These are phyloP conservation scores for Ellobium chinense DNA, from an alignment of 2,888 invertebrate species.

Conservation along the genomic window DNA sequence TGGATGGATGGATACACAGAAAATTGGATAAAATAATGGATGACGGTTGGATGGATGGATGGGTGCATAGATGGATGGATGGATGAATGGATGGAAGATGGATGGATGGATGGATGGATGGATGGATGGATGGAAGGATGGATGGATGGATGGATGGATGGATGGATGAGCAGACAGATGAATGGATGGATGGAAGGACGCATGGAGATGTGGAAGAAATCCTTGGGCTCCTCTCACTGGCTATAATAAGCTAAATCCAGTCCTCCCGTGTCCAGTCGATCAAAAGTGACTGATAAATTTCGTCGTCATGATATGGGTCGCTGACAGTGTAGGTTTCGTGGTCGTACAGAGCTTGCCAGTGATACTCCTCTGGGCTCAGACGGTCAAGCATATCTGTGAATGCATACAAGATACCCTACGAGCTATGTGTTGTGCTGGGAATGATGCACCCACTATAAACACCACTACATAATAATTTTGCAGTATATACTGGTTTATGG, in stretches of 20 bases:
- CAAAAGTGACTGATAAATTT: neutral
- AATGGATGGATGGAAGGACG: neutral
- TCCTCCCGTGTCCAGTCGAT: neutral
- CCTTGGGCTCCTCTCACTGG: no score
- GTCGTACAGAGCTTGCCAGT: slow-evolving; percentile 5
- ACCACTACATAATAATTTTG: no score
- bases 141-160: neutral
- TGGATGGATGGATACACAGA: neutral
- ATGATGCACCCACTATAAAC: no score
- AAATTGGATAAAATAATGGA: neutral
- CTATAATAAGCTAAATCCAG: no score
- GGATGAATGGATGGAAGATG: neutral
- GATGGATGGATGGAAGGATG: neutral
- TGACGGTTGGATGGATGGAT: neutral
- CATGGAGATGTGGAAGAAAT: neutral
- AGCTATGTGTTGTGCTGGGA: no score
- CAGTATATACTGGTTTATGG: no score
- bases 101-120: neutral
- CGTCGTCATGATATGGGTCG: slow-evolving; percentile 19
- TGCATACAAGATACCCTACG: no score
- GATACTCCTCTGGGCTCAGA: neutral
- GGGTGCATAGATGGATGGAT: neutral
- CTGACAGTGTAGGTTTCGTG: slow-evolving; percentile 4
- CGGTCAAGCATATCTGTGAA: neutral
- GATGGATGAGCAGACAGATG: neutral